Evolutionary conservation across 1,140 invertebrate genomes (phyloP).

Genomic region (Tribolium castaneum): DNA sequence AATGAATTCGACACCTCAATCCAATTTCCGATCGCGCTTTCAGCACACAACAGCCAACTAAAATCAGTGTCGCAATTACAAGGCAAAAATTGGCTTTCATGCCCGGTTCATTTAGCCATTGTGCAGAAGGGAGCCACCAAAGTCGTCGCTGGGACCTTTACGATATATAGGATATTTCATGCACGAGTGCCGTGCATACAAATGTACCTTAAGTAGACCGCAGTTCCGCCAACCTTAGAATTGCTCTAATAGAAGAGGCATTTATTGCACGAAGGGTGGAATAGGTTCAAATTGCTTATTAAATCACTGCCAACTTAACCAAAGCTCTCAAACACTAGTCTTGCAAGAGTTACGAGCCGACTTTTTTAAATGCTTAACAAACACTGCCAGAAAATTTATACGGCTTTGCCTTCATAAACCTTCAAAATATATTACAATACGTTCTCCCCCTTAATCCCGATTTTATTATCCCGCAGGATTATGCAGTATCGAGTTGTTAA

Average conservation of each 20-base stretch:
- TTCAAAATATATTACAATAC: slow-evolving; percentile 8
- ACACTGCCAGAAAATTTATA: background rate
- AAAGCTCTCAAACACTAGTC: background rate
- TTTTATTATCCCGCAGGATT: background rate
- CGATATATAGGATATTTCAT: slow-evolving; percentile 38
- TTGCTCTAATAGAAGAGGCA: slow-evolving; percentile 10
- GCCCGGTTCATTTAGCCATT: background rate
- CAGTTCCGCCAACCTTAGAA: slow-evolving; percentile 38
- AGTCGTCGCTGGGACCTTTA: background rate
- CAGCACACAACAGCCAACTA: background rate
- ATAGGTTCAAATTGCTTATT: slow-evolving; percentile 14
- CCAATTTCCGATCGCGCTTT: background rate
- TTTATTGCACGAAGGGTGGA: background rate
- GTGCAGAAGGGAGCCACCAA: background rate
- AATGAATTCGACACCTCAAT: slow-evolving; percentile 16
- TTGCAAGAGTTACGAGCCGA: background rate
- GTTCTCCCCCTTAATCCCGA: background rate
- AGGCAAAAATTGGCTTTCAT: background rate
- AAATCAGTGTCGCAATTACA: background rate
- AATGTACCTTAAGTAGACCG: slow-evolving; percentile 38
- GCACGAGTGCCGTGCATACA: slow-evolving; percentile 26
- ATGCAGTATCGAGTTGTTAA: background rate
- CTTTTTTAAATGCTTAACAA: slow-evolving; percentile 19
- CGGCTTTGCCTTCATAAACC: background rate
- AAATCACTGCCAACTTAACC: background rate